Base-by-base conservation (phyloP, 1,140 invertebrate species). In the Colletes latitarsis region DNA sequence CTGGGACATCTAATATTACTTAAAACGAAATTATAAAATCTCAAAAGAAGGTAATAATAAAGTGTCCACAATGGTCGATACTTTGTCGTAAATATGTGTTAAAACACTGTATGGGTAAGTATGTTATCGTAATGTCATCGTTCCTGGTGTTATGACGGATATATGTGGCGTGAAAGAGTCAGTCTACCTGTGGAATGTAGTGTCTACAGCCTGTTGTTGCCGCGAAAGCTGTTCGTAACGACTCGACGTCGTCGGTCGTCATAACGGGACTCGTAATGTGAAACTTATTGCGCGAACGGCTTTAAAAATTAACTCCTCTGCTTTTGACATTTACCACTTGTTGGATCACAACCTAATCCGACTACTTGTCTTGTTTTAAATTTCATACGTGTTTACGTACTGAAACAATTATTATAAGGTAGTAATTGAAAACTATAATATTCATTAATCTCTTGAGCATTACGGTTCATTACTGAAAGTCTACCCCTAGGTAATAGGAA, bases 221-320 rank as follows among this genome's bases (percentile, higher is more conserved):
- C 19, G 53, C 19, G 39, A 73, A 55, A 63, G 49, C 69, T 30
- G 46, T 41, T 64, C 60, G 69, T 73, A 71, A 71, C 77, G 49
- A 30, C 68, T 53, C 58, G 49, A 64, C 60, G 19, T 78, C 69
- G 49, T 63, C 60, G 82, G 60, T 30, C 57, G 43, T 55, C 64
- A 69, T 73, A 72, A 77, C 67, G 55, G 49, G 73, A n/a, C n/a
- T 43, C 41, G 69, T 78, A 78, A 78, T 64, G 69, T n/a, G 73
- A 77, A 82, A 67, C 72, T 82, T 64, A 73, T 79, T 21, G 71
- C 46, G 55, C 17, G 66, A 70, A 74, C 49, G 78, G 69, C 72
- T 70, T 76, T 63, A 74, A 79, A 66, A 77, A 84, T 68, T 60
- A 70, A 41, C 46, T 21, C 55, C 15, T 43, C 30, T n/a, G 4